Percentiles rank a stretch among this genome's conserved stretches.
Evolutionary conservation across 2,797 vertebrate genomes (phyloP).

Genomic region (Chiroxiphia lanceolata): DNA sequence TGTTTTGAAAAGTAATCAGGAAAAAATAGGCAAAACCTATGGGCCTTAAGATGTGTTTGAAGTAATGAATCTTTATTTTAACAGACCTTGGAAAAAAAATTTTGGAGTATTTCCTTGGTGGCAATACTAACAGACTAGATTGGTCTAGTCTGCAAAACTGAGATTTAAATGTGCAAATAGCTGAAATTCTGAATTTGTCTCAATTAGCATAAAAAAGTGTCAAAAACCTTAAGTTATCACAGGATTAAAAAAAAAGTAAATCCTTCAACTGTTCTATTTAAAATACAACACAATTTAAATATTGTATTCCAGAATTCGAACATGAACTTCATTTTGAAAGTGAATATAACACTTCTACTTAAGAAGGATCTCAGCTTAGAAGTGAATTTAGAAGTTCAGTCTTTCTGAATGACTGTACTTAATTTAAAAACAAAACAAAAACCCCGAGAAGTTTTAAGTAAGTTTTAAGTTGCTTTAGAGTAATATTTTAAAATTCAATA

Average conservation of each 20-base stretch:
- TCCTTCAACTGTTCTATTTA: not conserved
- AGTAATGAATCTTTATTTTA: not conserved
- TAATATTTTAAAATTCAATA: not conserved
- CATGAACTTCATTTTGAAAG: not conserved
- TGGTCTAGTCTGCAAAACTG: not conserved
- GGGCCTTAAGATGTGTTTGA: not conserved
- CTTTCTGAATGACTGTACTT: not conserved
- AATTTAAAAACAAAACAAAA: not conserved
- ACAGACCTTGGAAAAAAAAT: not conserved
- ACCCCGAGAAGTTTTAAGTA: not conserved
- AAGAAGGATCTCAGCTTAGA: not conserved
- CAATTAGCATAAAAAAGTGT: not conserved
- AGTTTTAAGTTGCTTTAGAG: not conserved
- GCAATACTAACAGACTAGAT: not conserved
- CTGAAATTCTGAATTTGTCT: not conserved
- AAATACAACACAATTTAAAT: not conserved
- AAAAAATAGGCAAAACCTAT: not conserved
- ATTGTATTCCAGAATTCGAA: not conserved
- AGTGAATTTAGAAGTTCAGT: not conserved
- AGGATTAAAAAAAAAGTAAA: not conserved
- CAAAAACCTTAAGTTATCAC: not conserved
- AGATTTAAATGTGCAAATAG: not conserved
- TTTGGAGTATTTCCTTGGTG: not conserved
- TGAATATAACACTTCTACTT: not conserved
- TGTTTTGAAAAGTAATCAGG: not conserved